Evolutionary conservation across 35 echinoderm and acorn worm genomes (phyloP), one percentile per base, ranked within the genome.

Genomic region (Heliocidaris erythrogramma): DNA sequence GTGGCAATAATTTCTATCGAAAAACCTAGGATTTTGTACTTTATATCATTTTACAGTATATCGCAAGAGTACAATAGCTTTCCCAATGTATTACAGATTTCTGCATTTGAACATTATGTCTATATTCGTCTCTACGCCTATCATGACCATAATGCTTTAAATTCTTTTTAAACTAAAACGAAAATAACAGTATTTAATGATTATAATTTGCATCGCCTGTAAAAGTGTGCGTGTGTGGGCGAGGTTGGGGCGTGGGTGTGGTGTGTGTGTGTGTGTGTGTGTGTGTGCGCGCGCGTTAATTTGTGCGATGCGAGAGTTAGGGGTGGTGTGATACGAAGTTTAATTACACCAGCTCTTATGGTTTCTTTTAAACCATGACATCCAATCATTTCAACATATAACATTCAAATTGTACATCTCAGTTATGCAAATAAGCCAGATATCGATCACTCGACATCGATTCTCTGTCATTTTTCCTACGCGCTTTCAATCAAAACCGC

Each of bases 401-500:
- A 78, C 65, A 18, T 78, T 78, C 65, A 78, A 18, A 27, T 78
- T 78, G 21, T n/a, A 27, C 65, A 78, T 78, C 65, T 78, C 65
- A 78, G 24, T 78, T 27, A 78, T 78, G 65, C 65, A 78, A 78
- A 78, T 78, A 78, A 78, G 65, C 65, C 7, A 21, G 14, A n/a
- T 18, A 78, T 17, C 65, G 65, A 78, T 78, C 65, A 27, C 27
- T n/a, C 65, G 65, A 21, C 27, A 78, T 78, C 65, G 65, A 78
- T 78, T 78, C 65, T 27, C 65, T 78, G 65, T 78, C 65, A 78
- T 78, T 24, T 42, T 78, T 24, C 27, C 65, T 78, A 9, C 65
- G 65, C 65, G 65, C 65, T 78, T 78, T 78, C 65, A 78, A 78
- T 78, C 65, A 78, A 78, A 78, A 21, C 27, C 65, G 65, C 65